phyloP scores from a whole-genome alignment of 2,113 vertebrate species.

The Cromileptes altivelis region DNA sequence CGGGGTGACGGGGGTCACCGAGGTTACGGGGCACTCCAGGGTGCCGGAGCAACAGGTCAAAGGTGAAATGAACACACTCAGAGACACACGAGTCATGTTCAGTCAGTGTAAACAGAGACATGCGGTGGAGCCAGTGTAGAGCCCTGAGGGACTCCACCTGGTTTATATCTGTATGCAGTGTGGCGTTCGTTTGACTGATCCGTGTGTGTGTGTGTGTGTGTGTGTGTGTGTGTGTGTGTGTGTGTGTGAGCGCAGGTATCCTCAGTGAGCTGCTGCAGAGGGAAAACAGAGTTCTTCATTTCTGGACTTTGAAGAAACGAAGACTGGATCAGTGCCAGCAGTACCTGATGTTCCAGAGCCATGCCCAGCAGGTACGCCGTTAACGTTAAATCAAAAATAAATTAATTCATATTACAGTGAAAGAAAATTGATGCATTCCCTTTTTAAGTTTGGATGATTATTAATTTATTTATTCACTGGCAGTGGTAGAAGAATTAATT shows the following conservation, averaged over 20 bases:
- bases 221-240: slow-evolving; percentile 7
- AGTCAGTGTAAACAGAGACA: neutral
- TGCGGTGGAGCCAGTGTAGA: neutral
- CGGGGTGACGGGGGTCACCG: slow-evolving; percentile 76
- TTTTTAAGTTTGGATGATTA: too few relatives aligned
- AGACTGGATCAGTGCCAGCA: slow-evolving; percentile 98
- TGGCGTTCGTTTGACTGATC: neutral
- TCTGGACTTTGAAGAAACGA: slow-evolving; percentile 98
- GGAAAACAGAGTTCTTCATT: slow-evolving; percentile 96
- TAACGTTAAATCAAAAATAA: neutral
- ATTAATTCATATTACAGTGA: neutral
- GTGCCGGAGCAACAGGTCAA: slow-evolving; percentile 98
- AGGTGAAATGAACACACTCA: slow-evolving; percentile 70
- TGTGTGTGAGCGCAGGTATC: slow-evolving; percentile 86
- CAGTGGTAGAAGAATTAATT: too few relatives aligned
- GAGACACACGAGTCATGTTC: neutral
- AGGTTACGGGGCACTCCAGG: slow-evolving; percentile 93
- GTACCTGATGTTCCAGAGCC: slow-evolving; percentile 96
- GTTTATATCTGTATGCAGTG: too few relatives aligned
- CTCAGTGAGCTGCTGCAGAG: slow-evolving; percentile 96
- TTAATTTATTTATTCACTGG: too few relatives aligned
- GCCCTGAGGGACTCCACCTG: slow-evolving; percentile 34
- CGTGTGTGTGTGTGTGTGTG: neutral
- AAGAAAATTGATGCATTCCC: too few relatives aligned
- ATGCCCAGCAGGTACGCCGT: slow-evolving; percentile 94